A percentile compares a stretch with the other conserved stretches of the same genome.
These are phyloP conservation scores for Cecropterus lyciades DNA, from an alignment of 1,140 invertebrate species.

Conservation along the genomic window DNA sequence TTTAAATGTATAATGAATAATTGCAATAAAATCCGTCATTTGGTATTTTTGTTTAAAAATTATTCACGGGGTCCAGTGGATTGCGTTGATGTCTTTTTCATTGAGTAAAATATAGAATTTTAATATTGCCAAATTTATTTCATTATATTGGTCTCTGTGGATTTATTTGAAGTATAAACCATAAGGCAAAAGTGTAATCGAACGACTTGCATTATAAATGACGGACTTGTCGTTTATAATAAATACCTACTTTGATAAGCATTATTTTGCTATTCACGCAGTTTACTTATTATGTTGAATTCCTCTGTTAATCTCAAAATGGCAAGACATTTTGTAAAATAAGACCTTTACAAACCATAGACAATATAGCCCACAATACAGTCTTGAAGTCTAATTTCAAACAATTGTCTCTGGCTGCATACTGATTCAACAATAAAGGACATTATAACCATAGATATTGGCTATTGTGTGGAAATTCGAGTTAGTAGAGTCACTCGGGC, in stretches of 20 bases:
- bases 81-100: constrained; percentile 61
- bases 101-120: constrained; percentile 17
- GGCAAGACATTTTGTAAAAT: not conserved
- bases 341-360: constrained; percentile 1
- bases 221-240: too few species aligned
- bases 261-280: too few species aligned
- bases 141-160: not conserved
- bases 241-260: too few species aligned
- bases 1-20: too few species aligned
- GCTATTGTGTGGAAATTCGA: constrained; percentile 19
- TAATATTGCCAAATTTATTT: not conserved
- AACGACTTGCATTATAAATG: too few species aligned
- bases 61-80: constrained; percentile 2
- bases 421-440: constrained; percentile 16
- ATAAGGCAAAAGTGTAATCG: too few species aligned
- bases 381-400: not conserved
- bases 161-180: too few species aligned
- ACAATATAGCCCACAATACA: not conserved
- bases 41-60: too few species aligned
- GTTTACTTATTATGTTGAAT: too few species aligned
- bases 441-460: constrained; percentile 17
- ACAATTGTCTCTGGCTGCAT: constrained; percentile 12
- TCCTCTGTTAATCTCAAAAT: not conserved
- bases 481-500: constrained; percentile 1
- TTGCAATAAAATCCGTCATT: too few species aligned